These are phyloP conservation scores for Esox lucius DNA, from an alignment of 2,797 vertebrate species.

Conservation along the genomic window DNA sequence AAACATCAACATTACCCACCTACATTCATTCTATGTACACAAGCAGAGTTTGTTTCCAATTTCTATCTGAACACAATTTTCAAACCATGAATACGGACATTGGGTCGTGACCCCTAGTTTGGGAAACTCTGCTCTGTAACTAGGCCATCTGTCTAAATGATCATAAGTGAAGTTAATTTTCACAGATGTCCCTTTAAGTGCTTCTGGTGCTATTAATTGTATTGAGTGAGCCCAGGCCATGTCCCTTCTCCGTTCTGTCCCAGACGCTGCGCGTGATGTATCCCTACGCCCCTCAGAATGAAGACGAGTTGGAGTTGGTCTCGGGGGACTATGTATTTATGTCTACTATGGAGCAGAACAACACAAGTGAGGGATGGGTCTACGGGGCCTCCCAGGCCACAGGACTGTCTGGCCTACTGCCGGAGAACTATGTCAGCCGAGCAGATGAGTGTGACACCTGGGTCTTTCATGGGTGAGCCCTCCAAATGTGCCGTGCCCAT, in stretches of 20 bases:
- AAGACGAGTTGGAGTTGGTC: constrained; percentile 91
- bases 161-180: neutral
- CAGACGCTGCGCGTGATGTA: constrained; percentile 93
- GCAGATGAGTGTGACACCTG: constrained; percentile 91
- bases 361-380: constrained; percentile 93
- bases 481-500: neutral
- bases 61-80: too few species aligned
- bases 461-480: constrained; percentile 88
- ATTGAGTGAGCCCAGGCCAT: neutral
- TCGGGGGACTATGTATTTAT: constrained; percentile 92
- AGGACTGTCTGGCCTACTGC: constrained; percentile 90
- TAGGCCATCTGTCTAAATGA: too few species aligned
- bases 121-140: neutral
- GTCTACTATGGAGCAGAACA: constrained; percentile 87
- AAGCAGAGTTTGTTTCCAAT: too few species aligned
- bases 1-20: too few species aligned
- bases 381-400: constrained; percentile 86
- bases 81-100: too few species aligned
- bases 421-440: constrained; percentile 91
- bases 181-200: neutral
- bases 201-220: neutral
- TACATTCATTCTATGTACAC: too few species aligned
- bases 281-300: constrained; percentile 91
- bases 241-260: neutral
- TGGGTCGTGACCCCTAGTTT: too few species aligned